phyloP scores from a whole-genome alignment of 2,113 vertebrate species.

The Elachura formosa region DNA sequence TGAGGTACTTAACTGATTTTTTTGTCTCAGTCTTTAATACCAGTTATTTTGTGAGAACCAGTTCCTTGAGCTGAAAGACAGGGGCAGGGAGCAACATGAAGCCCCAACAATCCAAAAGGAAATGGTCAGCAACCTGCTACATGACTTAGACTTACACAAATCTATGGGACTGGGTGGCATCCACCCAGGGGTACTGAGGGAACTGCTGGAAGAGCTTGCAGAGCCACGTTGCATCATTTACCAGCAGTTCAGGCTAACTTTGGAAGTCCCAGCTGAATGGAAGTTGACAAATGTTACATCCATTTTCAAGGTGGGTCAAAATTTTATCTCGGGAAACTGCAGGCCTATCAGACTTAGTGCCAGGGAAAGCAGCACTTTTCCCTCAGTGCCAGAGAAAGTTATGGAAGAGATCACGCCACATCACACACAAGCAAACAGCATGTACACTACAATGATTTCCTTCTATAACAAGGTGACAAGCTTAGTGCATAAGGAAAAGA shows the following conservation, averaged over 20 bases:
- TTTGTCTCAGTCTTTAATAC: neutral
- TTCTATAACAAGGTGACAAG: neutral
- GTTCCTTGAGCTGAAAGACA: neutral
- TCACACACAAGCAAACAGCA: neutral
- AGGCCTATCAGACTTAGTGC: neutral
- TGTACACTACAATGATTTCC: neutral
- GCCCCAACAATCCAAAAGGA: neutral
- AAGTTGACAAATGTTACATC: neutral
- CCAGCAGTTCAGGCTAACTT: neutral
- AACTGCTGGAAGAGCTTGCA: neutral
- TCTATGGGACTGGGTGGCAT: neutral
- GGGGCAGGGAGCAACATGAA: neutral
- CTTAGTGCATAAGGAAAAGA: neutral
- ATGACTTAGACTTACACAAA: neutral
- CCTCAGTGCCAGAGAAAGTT: neutral
- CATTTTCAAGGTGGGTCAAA: neutral
- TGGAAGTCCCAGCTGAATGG: neutral
- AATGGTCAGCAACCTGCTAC: neutral
- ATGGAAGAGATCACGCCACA: neutral
- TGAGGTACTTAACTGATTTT: neutral
- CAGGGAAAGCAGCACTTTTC: neutral
- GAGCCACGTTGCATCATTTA: fast-evolving
- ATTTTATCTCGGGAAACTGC: neutral
- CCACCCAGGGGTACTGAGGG: neutral
- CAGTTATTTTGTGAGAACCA: neutral